Conservation (phyloP, 2,888 invertebrate genomes). For the Schizotus pectinicornis region DNA sequence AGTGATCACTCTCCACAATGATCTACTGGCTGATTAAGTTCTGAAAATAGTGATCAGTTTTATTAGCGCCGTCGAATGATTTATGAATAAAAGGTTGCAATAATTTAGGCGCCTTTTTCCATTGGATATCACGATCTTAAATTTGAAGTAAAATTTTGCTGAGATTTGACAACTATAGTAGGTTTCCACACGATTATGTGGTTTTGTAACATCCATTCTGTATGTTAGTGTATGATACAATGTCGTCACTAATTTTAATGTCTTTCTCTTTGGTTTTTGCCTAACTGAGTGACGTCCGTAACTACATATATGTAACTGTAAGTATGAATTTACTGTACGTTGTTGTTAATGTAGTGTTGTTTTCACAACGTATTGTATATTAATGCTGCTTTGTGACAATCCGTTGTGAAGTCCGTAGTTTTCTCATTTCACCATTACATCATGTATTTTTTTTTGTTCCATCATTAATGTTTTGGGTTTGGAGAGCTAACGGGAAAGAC, state of each 20-base stretch:
- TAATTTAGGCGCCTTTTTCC: too few relatives aligned
- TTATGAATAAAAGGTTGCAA: too few relatives aligned
- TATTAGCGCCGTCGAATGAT: too few relatives aligned
- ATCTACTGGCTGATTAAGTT: too few relatives aligned
- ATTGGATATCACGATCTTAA: too few relatives aligned
- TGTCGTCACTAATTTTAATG: constrained; percentile 50
- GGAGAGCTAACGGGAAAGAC: constrained; percentile 59
- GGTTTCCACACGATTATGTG: constrained; percentile 1
- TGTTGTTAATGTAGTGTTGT: constrained; percentile 41
- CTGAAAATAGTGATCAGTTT: too few relatives aligned
- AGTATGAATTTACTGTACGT: constrained; percentile 53
- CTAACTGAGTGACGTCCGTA: constrained; percentile 61
- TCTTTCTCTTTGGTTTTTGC: constrained; percentile 63
- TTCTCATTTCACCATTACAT: constrained; percentile 24
- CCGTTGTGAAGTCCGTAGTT: too few relatives aligned
- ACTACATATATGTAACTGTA: constrained; percentile 57
- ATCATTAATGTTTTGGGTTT: constrained; percentile 38
- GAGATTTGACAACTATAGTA: constrained; percentile 13
- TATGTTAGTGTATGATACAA: constrained; percentile 1
- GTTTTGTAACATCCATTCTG: not conserved
- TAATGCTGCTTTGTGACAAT: too few relatives aligned
- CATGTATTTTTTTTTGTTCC: constrained; percentile 26
- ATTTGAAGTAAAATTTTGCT: too few relatives aligned
- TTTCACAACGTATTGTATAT: too few relatives aligned
- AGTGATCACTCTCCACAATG: too few relatives aligned